A percentile compares a stretch with the other conserved stretches of the same genome.
Evolutionary conservation across 2,888 invertebrate species (phyloP).

Genomic region (Muschampia plurimacula): DNA sequence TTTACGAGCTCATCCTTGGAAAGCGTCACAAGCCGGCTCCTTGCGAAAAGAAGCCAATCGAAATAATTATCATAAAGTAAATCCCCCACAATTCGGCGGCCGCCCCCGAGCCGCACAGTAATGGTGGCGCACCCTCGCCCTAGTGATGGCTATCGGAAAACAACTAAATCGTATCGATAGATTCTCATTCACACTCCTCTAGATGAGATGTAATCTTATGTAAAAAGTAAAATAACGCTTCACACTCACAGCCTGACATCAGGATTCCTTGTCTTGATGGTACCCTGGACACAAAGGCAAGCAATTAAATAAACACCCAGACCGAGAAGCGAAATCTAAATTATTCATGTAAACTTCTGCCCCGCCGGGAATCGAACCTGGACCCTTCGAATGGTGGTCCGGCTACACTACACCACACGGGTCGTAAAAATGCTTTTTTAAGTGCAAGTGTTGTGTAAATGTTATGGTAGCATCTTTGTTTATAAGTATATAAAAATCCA

Average conservation of each 20-base stretch:
- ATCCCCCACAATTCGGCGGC: constrained; percentile 77
- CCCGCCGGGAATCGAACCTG: no score
- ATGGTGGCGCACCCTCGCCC: constrained; percentile 65
- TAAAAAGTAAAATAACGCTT: no score
- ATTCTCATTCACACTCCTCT: constrained; percentile 10
- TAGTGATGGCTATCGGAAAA: constrained; percentile 64
- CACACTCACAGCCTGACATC: no score
- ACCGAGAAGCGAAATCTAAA: no score
- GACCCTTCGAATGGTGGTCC: no score
- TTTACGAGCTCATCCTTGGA: constrained; percentile 61
- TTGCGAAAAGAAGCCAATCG: constrained; percentile 79
- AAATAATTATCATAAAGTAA: constrained; percentile 84
- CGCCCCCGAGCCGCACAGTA: constrained; percentile 66
- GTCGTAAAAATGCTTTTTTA: not conserved
- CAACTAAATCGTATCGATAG: constrained; percentile 44
- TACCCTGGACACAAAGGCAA: no score
- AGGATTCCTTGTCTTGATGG: no score
- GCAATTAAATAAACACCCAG: no score
- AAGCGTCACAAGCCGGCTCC: constrained; percentile 63
- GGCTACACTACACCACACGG: no score
- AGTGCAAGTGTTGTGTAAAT: not conserved
- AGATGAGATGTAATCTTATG: constrained; percentile 20
- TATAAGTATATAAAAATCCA: no score
- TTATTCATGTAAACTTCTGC: no score
- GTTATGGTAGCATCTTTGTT: no score